Percentiles rank a stretch among this genome's conserved stretches.
Evolutionary conservation across 2,113 vertebrate species (phyloP).

Genomic region (pig (Sus scrofa)): T2T-Sscrofa CM000818.6:5215501-5216000

Average conservation of each 20-base stretch:
- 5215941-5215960: not conserved
- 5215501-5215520: too few species aligned
- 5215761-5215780: not conserved
- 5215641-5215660: not conserved
- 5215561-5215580: too few species aligned
- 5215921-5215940: not conserved
- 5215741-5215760: not conserved
- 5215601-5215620: not conserved
- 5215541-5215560: not conserved
- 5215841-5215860: not conserved
- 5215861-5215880: not conserved
- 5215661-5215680: not conserved
- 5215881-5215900: not conserved
- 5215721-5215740: not conserved
- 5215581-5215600: not conserved
- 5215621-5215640: not conserved
- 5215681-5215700: not conserved
- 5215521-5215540: not conserved
- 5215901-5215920: conserved; percentile 38
- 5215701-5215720: not conserved
- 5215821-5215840: not conserved
- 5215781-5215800: not conserved
- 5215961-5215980: too few species aligned
- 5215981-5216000: too few species aligned
- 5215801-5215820: not conserved